These are phyloP conservation scores for Capricornis sumatraensis DNA, from an alignment of 2,113 vertebrate species.

Conservation along the genomic window DNA sequence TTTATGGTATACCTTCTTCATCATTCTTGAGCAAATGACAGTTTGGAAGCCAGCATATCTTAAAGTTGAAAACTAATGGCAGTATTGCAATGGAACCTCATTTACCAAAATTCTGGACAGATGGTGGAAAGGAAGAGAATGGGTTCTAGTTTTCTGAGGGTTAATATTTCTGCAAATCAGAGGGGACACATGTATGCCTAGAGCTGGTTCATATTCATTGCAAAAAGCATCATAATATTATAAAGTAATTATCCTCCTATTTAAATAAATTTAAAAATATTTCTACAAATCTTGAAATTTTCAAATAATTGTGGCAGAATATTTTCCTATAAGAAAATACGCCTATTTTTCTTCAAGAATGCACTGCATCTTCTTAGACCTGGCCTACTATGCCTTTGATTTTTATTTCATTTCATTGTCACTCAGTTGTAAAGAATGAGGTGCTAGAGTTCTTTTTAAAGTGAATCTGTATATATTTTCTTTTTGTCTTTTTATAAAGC, in stretches of 20 bases:
- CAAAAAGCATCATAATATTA: not conserved
- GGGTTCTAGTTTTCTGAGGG: not conserved
- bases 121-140: not conserved
- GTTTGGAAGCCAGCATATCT: not conserved
- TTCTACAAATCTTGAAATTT: not conserved
- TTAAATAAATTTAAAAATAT: not conserved
- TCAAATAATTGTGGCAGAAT: not conserved
- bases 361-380: not conserved
- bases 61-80: not conserved
- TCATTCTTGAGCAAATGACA: not conserved
- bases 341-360: not conserved
- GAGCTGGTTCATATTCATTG: not conserved
- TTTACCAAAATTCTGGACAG: not conserved
- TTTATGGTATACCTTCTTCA: not conserved
- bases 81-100: rapidly evolving
- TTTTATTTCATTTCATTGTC: not conserved
- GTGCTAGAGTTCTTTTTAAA: not conserved
- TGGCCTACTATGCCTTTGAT: not conserved
- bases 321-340: not conserved
- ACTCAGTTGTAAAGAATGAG: not conserved
- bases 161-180: not conserved
- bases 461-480: not conserved
- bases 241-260: not conserved
- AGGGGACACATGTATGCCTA: not conserved
- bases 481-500: not conserved